phyloP scores from a whole-genome alignment of 1,140 invertebrate species.

The Bradysia coprophila region DNA sequence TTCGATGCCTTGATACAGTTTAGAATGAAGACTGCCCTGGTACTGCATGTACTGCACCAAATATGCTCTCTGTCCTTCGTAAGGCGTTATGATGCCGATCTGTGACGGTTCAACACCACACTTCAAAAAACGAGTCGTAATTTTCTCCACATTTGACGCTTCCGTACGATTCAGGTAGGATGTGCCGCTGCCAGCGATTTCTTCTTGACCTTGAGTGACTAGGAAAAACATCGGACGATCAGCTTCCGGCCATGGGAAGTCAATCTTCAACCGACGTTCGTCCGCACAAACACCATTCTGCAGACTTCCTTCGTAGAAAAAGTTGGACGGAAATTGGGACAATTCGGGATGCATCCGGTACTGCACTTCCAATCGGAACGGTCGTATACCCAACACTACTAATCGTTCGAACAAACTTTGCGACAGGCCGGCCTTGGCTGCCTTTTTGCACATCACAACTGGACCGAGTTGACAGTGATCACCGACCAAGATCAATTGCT shows the following conservation, averaged over 20 bases:
- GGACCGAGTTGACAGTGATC: slow-evolving; percentile 98
- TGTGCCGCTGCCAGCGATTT: slow-evolving; percentile 95
- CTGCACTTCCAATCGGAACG: slow-evolving; percentile 92
- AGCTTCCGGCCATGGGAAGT: slow-evolving; percentile 93
- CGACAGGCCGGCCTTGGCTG: slow-evolving; percentile 86
- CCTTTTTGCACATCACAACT: slow-evolving; percentile 99
- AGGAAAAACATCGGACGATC: slow-evolving; percentile 99
- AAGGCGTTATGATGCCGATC: slow-evolving; percentile 99
- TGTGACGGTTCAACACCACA: slow-evolving; percentile 94
- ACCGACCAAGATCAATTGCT: slow-evolving; percentile 88
- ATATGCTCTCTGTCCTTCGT: slow-evolving; percentile 97
- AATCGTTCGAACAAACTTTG: slow-evolving; percentile 96
- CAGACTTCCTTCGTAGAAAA: slow-evolving; percentile 97
- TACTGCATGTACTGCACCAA: slow-evolving; percentile 98
- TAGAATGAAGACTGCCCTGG: slow-evolving; percentile 89
- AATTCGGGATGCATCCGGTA: slow-evolving; percentile 98
- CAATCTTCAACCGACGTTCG: slow-evolving; percentile 78
- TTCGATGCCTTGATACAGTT: slow-evolving; percentile 97
- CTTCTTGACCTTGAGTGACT: slow-evolving; percentile 94
- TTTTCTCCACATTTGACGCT: slow-evolving; percentile 95
- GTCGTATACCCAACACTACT: slow-evolving; percentile 88
- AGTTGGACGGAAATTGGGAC: slow-evolving; percentile 95
- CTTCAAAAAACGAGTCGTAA: slow-evolving; percentile 83
- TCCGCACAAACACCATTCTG: slow-evolving; percentile 97
- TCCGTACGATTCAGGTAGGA: slow-evolving; percentile 98